Evolutionary conservation across 2,113 vertebrate species (phyloP).

Genomic region (Malurus alboscapulatus): DNA sequence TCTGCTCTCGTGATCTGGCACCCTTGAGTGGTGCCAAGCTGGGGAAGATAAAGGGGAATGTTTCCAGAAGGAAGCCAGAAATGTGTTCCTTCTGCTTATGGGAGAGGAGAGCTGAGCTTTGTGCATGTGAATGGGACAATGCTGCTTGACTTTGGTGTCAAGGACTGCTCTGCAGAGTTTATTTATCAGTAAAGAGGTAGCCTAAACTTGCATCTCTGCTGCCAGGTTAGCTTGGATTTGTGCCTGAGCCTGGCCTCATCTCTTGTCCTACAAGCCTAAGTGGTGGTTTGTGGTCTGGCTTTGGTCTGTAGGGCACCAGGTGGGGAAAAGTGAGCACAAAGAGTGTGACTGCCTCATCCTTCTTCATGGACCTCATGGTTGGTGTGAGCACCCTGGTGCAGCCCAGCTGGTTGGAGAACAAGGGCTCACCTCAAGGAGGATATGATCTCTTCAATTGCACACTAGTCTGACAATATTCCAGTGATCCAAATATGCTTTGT

Average conservation of each 20-base stretch:
- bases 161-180: neutral
- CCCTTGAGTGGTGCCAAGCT: rapidly evolving
- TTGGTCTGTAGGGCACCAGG: neutral
- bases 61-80: neutral
- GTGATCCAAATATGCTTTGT: neutral
- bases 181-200: neutral
- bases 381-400: rapidly evolving
- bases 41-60: neutral
- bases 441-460: neutral
- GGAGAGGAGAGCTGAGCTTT: neutral
- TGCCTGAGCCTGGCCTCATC: neutral
- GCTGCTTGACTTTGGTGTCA: neutral
- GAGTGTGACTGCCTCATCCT: neutral
- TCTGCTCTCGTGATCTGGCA: neutral
- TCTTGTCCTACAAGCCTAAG: neutral
- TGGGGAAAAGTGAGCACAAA: neutral
- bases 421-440: rapidly evolving
- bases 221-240: neutral
- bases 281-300: neutral
- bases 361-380: neutral
- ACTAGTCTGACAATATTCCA: neutral
- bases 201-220: neutral
- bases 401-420: neutral
- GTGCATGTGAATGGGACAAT: neutral
- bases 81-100: rapidly evolving